These are phyloP conservation scores for Lophura swinhoii DNA, from an alignment of 2,797 vertebrate genomes.

Conservation along the genomic window DNA sequence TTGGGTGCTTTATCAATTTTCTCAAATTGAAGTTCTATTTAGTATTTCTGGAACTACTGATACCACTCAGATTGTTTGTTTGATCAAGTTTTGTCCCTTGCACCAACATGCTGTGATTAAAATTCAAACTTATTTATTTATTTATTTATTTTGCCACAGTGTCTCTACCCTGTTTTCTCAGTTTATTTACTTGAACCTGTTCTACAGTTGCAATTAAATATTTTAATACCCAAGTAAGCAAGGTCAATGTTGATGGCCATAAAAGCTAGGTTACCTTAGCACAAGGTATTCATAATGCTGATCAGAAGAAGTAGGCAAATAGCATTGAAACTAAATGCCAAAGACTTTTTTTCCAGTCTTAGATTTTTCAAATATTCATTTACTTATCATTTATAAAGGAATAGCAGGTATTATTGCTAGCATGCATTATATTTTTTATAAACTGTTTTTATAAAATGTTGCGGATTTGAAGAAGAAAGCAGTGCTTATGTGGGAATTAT, in stretches of 20 bases:
- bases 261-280: conserved; percentile 17
- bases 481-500: neutral
- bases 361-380: neutral
- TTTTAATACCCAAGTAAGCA: conserved; percentile 79
- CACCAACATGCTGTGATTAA: conserved; percentile 84
- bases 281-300: conserved; percentile 19
- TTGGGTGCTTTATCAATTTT: conserved; percentile 79
- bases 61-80: conserved; percentile 70
- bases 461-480: neutral
- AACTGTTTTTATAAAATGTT: neutral
- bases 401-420: neutral
- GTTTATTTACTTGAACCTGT: conserved; percentile 75
- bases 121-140: conserved; percentile 77
- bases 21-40: conserved; percentile 84
- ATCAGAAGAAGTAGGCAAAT: neutral
- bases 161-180: conserved; percentile 81
- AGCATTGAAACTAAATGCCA: neutral
- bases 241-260: conserved; percentile 84
- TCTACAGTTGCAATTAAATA: conserved; percentile 75
- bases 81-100: conserved; percentile 85
- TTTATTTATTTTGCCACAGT: conserved; percentile 60
- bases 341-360: neutral
- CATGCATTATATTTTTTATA: neutral
- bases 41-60: conserved; percentile 86
- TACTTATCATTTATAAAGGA: neutral